A percentile compares a stretch with the other conserved stretches of the same genome.
Evolutionary conservation across 1,140 invertebrate species (phyloP).

Genomic region (Drosophila sturtevanti): DNA sequence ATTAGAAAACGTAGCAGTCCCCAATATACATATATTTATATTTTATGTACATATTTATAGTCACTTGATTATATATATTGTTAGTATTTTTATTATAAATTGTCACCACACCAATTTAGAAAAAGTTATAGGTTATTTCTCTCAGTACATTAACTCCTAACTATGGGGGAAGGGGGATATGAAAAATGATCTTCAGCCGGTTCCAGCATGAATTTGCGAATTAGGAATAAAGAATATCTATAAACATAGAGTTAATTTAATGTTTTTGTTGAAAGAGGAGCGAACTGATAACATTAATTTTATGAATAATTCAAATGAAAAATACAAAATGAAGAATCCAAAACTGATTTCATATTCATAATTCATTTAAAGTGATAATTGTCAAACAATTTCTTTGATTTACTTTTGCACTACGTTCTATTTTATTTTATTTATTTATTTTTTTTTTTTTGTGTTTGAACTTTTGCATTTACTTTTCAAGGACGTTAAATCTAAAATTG

Average conservation of each 20-base stretch:
- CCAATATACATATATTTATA: too few species aligned
- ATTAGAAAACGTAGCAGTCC: too few species aligned
- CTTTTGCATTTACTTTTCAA: constrained; percentile 17
- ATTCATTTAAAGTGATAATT: neutral
- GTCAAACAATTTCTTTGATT: neutral
- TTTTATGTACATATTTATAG: too few species aligned
- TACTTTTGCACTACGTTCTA: neutral
- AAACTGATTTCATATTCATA: neutral
- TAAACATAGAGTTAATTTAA: constrained; percentile 2
- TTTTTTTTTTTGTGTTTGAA: neutral
- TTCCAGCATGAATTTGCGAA: neutral
- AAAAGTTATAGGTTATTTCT: neutral
- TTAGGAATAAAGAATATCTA: neutral
- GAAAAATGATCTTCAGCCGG: neutral
- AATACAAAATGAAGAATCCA: neutral
- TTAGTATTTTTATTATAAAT: too few species aligned
- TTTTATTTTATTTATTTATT: too few species aligned
- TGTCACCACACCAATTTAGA: too few species aligned
- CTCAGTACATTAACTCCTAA: neutral
- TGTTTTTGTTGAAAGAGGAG: neutral
- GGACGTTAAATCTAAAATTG: constrained; percentile 17
- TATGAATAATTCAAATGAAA: neutral
- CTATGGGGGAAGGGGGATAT: neutral
- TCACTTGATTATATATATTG: too few species aligned
- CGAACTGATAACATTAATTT: neutral